phyloP scores from a whole-genome alignment of 2,113 vertebrate genomes.

The human region GRCh38 chr16:73822001-73822500 shows the following conservation, averaged over 20 bases:
- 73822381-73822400: conserved; percentile 70
- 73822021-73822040: background rate
- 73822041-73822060: background rate
- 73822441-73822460: conserved; percentile 69
- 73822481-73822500: conserved; percentile 36
- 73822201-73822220: conserved; percentile 41
- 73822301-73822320: background rate
- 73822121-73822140: background rate
- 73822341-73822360: conserved; percentile 1
- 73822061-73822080: background rate
- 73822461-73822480: conserved; percentile 71
- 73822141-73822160: background rate
- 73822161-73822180: background rate
- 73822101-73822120: background rate
- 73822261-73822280: background rate
- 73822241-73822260: conserved; percentile 30
- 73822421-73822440: conserved; percentile 73
- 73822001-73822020: background rate
- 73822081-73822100: background rate
- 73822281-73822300: conserved; percentile 39
- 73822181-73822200: background rate
- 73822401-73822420: conserved; percentile 64
- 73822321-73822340: conserved; percentile 45
- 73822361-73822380: conserved; percentile 65
- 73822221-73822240: conserved; percentile 1